Percentiles rank a stretch among this genome's conserved stretches.
These are phyloP conservation scores for Cynoglossus semilaevis DNA, from an alignment of 2,113 vertebrate species.

Conservation along the genomic window DNA sequence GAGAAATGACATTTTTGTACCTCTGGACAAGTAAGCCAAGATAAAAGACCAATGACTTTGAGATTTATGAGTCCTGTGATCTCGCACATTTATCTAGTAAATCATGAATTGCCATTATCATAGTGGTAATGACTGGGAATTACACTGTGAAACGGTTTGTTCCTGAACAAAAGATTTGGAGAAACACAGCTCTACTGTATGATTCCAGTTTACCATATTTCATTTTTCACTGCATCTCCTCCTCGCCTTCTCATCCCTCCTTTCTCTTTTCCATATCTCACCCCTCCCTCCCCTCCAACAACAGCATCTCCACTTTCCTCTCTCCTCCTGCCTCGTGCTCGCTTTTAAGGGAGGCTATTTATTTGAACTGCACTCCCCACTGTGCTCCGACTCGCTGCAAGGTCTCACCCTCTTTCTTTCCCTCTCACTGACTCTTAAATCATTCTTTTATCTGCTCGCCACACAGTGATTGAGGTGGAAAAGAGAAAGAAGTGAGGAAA, in stretches of 20 bases:
- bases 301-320: conserved; percentile 10
- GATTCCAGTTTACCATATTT: conserved; percentile 1
- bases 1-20: too few relatives aligned
- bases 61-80: too few relatives aligned
- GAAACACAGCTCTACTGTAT: background rate
- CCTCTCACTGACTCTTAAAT: conserved; percentile 97
- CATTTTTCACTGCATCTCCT: conserved; percentile 1
- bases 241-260: conserved; percentile 7
- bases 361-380: conserved; percentile 98
- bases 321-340: conserved; percentile 35
- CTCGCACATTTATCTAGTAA: too few relatives aligned
- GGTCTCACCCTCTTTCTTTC: conserved; percentile 81
- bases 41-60: too few relatives aligned
- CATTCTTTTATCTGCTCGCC: conserved; percentile 98
- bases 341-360: conserved; percentile 94
- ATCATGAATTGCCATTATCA: too few relatives aligned
- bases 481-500: conserved; percentile 54
- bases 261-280: conserved; percentile 54
- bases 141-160: too few relatives aligned
- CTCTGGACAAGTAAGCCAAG: too few relatives aligned
- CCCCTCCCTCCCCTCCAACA: background rate
- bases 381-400: conserved; percentile 80
- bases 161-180: too few relatives aligned
- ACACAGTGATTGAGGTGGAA: conserved; percentile 74
- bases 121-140: too few relatives aligned